Evolutionary conservation across 1,140 invertebrate species (phyloP), one percentile per base, ranked within the genome.

Genomic region (Diabrotica undecimpunctata): DNA sequence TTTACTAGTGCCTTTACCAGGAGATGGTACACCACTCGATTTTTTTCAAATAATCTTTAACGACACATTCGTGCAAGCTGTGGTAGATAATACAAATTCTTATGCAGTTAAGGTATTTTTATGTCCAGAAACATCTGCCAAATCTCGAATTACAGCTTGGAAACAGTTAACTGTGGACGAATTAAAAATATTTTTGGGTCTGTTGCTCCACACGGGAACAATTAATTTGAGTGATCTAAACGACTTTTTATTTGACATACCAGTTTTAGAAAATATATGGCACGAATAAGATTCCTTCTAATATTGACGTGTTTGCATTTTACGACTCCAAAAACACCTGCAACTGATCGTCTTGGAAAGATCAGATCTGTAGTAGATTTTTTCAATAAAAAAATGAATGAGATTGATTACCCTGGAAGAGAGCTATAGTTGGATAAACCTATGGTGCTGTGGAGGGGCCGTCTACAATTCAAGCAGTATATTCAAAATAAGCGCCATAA

Each of bases 391-490:
- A 66, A 66, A 37, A 63, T 64, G 61, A 39, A 57, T 37, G 56
- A 52, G 25, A 7, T 66, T 38, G 54, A 62, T 56, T 62, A 62
- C 37, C 61, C 51, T 25, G 56, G 59, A 53, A 63, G 59, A 57
- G 58, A 66, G 46, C 64, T 63, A 55, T 63, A 61, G 8, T 54
- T 64, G 54, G 59, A n/a, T n/a, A n/a, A 66, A 62, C 39, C 60
- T 38, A 64, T 64, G 62, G 25, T 64, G 5, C 53, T 59, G n/a
- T 61, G 57, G 64, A n/a, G 56, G 36, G 65, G 61, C 35, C 51
- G 65, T 61, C 53, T 63, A 57, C 64, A 14, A 13, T 66, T 36
- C 50, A 69, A 50, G 64, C 67, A 12, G 66, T 62, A 13, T n/a
- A n/a, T n/a, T n/a, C n/a, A n/a, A n/a, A n/a, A n/a, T n/a, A n/a